phyloP scores from a whole-genome alignment of 2,113 vertebrate genomes.

The Cynopterus brachyotis region DNA sequence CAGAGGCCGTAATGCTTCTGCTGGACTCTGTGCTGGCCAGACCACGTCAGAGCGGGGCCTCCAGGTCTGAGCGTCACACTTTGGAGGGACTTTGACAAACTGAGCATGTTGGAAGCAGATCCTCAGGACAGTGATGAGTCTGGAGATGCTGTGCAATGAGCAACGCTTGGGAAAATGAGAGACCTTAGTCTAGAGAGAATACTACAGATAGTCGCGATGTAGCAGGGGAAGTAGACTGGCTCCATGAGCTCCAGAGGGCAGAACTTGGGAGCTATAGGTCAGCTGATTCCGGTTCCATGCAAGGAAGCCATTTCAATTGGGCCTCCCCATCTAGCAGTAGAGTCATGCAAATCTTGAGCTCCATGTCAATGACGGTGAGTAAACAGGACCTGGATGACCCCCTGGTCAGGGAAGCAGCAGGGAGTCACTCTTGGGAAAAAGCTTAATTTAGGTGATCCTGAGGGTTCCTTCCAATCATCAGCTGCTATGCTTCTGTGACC shows the following conservation, averaged over 20 bases:
- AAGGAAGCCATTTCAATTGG: not conserved
- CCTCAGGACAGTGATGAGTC: not conserved
- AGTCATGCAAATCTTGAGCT: not conserved
- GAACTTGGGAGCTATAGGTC: not conserved
- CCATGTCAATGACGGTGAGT: accelerated
- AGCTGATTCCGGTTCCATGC: not conserved
- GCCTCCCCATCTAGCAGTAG: not conserved
- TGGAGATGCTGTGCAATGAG: not conserved
- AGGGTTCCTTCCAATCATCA: not conserved
- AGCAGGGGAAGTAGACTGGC: not conserved
- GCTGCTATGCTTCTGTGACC: not conserved
- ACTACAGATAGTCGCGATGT: too few species aligned
- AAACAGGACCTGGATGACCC: not conserved
- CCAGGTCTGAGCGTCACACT: not conserved
- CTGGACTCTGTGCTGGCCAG: not conserved
- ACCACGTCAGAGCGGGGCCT: not conserved
- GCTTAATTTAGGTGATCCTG: not conserved
- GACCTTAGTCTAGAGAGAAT: not conserved
- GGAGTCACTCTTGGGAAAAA: not conserved
- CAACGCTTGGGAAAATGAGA: not conserved
- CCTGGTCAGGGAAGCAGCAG: not conserved
- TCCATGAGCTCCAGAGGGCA: not conserved
- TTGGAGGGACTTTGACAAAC: not conserved
- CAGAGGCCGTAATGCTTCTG: not conserved
- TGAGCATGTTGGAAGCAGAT: not conserved